Evolutionary conservation across 2,888 invertebrate genomes (phyloP).

Genomic region (Ischnus inquisitorius): DNA sequence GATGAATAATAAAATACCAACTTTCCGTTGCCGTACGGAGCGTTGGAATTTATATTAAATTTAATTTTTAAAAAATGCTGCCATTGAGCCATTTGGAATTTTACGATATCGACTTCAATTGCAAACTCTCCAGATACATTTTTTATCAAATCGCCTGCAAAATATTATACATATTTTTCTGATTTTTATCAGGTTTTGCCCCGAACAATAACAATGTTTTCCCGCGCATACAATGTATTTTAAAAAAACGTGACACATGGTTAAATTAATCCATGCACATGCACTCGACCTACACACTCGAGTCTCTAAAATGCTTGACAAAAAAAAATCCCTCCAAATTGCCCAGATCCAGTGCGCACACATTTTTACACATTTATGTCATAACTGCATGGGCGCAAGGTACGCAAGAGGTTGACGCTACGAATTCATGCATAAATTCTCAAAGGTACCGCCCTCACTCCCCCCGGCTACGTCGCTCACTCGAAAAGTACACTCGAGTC

Average conservation of each 20-base stretch:
- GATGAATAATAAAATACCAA: no score
- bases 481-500: constrained; percentile 52
- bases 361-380: constrained; percentile 25
- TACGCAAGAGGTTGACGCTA: constrained; percentile 51
- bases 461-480: constrained; percentile 53
- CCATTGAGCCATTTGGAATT: no score
- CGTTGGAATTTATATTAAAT: no score
- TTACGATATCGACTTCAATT: no score
- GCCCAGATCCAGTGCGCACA: constrained; percentile 16
- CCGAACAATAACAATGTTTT: no score
- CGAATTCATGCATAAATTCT: constrained; percentile 64
- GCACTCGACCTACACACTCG: constrained; percentile 39
- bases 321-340: constrained; percentile 9
- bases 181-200: no score
- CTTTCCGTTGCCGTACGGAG: no score
- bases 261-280: constrained; percentile 25
- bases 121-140: no score
- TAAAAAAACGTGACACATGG: neutral
- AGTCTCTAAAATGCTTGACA: constrained; percentile 12
- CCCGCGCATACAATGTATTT: no score
- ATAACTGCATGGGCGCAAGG: constrained; percentile 33
- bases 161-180: no score
- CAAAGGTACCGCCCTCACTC: constrained; percentile 35
- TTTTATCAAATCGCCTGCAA: no score
- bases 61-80: no score